phyloP scores from a whole-genome alignment of 1,140 invertebrate species.

The Aporrectodea caliginosa region DNA sequence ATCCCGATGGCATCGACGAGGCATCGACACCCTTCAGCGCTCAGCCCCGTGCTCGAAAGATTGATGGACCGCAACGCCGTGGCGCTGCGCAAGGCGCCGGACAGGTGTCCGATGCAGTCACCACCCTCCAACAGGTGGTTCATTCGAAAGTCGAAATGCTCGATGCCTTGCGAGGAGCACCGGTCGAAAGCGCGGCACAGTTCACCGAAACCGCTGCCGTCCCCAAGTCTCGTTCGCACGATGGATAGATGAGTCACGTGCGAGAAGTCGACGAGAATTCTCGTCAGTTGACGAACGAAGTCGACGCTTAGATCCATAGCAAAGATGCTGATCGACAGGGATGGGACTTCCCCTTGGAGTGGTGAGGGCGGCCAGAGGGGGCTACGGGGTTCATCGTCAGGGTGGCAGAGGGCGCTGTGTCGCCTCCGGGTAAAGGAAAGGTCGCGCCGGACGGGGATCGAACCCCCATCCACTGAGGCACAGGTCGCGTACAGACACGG shows the following conservation, averaged over 20 bases:
- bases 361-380: background rate
- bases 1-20: conserved; percentile 10
- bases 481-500: background rate
- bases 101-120: conserved; percentile 40
- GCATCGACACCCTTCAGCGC: conserved; percentile 5
- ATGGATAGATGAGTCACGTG: conserved; percentile 27
- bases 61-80: conserved; percentile 43
- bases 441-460: background rate
- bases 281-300: background rate
- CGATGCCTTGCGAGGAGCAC: conserved; percentile 17
- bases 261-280: conserved; percentile 15
- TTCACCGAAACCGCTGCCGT: background rate
- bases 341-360: background rate
- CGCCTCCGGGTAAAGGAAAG: background rate
- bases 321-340: conserved; percentile 14
- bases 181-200: conserved; percentile 12
- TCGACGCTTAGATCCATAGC: conserved; percentile 8
- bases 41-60: conserved; percentile 42
- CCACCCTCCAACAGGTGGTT: conserved; percentile 42
- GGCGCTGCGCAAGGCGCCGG: conserved; percentile 40
- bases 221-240: conserved; percentile 16
- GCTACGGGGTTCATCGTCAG: background rate
- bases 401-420: conserved; percentile 3
- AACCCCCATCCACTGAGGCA: background rate
- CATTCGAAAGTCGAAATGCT: conserved; percentile 44